These are phyloP conservation scores for Acarapis woodi DNA, from an alignment of 1,140 invertebrate genomes.

Conservation along the genomic window DNA sequence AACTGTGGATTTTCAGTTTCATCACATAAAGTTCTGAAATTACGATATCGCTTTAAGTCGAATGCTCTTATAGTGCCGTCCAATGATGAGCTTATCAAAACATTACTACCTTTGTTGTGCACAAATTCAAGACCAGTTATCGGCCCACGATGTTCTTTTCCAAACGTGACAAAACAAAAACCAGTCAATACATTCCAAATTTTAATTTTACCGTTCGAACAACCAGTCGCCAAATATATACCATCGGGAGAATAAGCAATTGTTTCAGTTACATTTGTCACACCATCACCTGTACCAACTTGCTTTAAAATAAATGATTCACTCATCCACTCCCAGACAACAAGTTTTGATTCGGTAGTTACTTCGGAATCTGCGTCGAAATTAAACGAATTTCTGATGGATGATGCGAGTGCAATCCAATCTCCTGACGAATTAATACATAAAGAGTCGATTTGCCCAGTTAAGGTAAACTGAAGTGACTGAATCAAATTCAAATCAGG, in stretches of 20 bases:
- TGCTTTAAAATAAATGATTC: conserved; percentile 95
- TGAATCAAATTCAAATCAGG: conserved; percentile 73
- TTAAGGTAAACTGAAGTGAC: conserved; percentile 25
- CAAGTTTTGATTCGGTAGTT: conserved; percentile 27
- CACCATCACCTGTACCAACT: conserved; percentile 42
- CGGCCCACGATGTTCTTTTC: conserved; percentile 42
- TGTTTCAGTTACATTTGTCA: conserved; percentile 43
- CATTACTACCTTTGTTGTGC: conserved; percentile 43
- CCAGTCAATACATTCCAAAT: conserved; percentile 67
- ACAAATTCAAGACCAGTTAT: conserved; percentile 56
- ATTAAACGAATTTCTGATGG: conserved; percentile 28
- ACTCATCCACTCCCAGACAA: conserved; percentile 98
- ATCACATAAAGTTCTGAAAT: conserved; percentile 79
- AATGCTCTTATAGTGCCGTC: conserved; percentile 87
- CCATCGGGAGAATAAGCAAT: conserved; percentile 72
- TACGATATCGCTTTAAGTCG: conserved; percentile 72
- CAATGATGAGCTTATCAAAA: conserved; percentile 57
- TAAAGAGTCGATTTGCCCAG: conserved; percentile 18
- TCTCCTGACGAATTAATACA: conserved; percentile 58
- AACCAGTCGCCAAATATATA: conserved; percentile 61
- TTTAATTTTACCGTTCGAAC: conserved; percentile 83
- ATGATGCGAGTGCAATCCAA: conserved; percentile 58
- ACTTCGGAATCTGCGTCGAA: conserved; percentile 2
- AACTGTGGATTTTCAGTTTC: conserved; percentile 44
- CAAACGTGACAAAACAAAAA: conserved; percentile 84